Evolutionary conservation across 2,888 invertebrate species (phyloP).

Genomic region (Mythimna lalbum): DNA sequence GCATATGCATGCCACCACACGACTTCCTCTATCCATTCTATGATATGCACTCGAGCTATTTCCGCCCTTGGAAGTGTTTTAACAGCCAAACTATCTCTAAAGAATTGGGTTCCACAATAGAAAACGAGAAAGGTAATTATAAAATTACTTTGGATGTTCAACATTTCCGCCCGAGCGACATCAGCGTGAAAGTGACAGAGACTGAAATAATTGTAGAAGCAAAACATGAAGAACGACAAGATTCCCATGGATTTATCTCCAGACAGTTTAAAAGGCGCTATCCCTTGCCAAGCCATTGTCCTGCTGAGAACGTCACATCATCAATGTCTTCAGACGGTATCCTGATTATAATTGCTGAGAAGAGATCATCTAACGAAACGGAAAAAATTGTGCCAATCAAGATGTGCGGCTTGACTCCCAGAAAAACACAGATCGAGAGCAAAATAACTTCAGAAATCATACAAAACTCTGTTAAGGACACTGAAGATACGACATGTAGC

Average conservation of each 20-base stretch:
- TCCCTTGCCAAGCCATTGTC: conserved; percentile 77
- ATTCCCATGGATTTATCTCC: conserved; percentile 85
- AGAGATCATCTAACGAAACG: conserved; percentile 47
- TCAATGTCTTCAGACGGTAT: conserved; percentile 76
- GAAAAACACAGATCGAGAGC: conserved; percentile 38
- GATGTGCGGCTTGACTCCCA: conserved; percentile 62
- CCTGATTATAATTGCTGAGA: conserved; percentile 69
- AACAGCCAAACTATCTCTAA: conserved; percentile 61
- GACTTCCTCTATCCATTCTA: conserved; percentile 71
- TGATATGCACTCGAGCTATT: conserved; percentile 66
- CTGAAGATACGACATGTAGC: conserved; percentile 40
- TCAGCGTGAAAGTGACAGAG: conserved; percentile 92
- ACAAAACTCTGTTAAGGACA: conserved; percentile 50
- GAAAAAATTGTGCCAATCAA: conserved; percentile 75
- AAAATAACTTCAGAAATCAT: conserved; percentile 45
- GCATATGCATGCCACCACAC: conserved; percentile 67
- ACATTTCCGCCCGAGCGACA: conserved; percentile 92
- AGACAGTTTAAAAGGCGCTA: conserved; percentile 87
- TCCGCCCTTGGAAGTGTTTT: conserved; percentile 71
- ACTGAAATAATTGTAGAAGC: conserved; percentile 91
- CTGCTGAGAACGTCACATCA: conserved; percentile 71
- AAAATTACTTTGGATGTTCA: conserved; percentile 92
- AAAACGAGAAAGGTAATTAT: conserved; percentile 76
- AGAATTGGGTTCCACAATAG: conserved; percentile 73
- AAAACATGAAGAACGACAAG: conserved; percentile 86